Percentiles rank a stretch among this genome's conserved stretches.
These are phyloP conservation scores for Scyliorhinus canicula DNA, from an alignment of 2,797 vertebrate genomes.

Conservation along the genomic window DNA sequence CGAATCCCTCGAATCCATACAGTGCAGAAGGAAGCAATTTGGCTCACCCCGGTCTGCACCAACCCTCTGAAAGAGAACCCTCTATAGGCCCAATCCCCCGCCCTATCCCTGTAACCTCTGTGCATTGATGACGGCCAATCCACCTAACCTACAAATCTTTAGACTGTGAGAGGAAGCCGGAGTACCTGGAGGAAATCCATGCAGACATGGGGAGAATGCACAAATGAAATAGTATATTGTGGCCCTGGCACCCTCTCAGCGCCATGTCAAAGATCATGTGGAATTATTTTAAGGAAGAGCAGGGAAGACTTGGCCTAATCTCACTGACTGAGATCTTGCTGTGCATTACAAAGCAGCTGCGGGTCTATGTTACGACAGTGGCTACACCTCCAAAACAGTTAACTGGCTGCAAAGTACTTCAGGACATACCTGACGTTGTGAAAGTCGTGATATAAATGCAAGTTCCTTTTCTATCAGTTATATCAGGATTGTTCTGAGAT, in stretches of 20 bases:
- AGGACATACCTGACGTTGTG: background rate
- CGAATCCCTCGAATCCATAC: too few relatives aligned
- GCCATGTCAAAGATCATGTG: background rate
- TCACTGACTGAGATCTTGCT: background rate
- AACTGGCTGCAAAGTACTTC: background rate
- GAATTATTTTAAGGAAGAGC: background rate
- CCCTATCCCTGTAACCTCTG: too few relatives aligned
- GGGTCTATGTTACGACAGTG: background rate
- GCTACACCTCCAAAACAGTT: background rate
- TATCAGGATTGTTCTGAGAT: background rate
- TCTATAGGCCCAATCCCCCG: too few relatives aligned
- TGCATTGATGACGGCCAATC: too few relatives aligned
- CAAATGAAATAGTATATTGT: background rate
- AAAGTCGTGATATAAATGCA: background rate
- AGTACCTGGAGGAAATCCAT: too few relatives aligned
- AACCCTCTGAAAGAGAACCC: too few relatives aligned
- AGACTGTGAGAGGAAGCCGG: too few relatives aligned
- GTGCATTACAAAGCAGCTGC: background rate
- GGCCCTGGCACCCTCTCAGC: background rate
- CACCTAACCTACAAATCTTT: too few relatives aligned
- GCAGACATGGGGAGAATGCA: too few relatives aligned
- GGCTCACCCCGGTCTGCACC: too few relatives aligned
- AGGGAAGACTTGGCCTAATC: background rate
- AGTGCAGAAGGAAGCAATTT: too few relatives aligned
- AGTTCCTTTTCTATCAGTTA: background rate